Base-by-base conservation (phyloP, 2,888 invertebrate genomes). In the Amblyteles armatorius region DNA sequence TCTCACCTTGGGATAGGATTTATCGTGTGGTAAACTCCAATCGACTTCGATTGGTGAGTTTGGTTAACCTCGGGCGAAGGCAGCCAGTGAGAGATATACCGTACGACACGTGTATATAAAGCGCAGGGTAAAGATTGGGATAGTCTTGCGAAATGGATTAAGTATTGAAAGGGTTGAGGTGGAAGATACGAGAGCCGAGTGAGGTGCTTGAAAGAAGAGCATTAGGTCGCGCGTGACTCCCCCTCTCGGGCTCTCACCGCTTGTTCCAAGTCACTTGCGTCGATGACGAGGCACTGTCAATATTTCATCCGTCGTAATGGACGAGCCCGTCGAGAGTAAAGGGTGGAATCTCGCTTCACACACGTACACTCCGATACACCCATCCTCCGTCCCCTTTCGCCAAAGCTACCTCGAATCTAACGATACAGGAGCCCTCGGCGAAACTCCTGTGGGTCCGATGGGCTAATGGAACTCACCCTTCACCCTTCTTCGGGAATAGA, bases 231-330 rank as follows among this genome's bases (percentile, higher is more conserved):
- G n/a, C 65, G 52, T 57, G 82, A 67, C 69, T 67, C 16, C 33
- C 60, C n/a, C 63, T 65, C n/a, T 26, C 63, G 48, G 19, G 2
- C 55, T 76, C 63, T 67, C 36, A 11, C 26, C 50, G 29, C n/a
- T 76, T 52, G 65, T 57, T 72, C 77, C 71, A 36, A 69, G 76
- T 82, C 80, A 80, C 83, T 83, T 60, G 74, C 74, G 80, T 44
- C 57, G 79, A 80, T 87, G 84, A 87, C 86, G 81, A 81, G 77
- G 69, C 60, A n/a, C 55, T 79, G 88, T 88, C 88, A 90, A 90
- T 90, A 88, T 89, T 90, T 90, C 86, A 87, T 88, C 88, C 79
- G 48, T 48, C 82, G 77, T 78, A 82, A 82, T 82, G 80, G 77
- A 74, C 79, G 78, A 60, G 33, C 57, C n/a, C 22, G 74, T 16